These are phyloP conservation scores for Pseudomyrmex concolor DNA, from an alignment of 1,140 invertebrate genomes.

Conservation along the genomic window DNA sequence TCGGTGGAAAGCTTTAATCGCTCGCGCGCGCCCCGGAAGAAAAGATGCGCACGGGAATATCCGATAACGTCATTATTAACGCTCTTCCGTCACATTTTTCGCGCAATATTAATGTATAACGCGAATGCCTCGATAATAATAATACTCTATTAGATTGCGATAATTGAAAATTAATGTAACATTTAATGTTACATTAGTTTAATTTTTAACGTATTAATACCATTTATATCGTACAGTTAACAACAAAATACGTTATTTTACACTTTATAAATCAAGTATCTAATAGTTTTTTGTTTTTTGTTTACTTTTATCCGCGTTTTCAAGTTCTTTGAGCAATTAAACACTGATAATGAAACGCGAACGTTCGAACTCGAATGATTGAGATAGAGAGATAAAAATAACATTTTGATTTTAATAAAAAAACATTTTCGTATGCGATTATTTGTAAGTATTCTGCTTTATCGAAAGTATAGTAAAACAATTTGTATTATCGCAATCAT, in stretches of 20 bases:
- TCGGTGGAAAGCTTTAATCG: conserved; percentile 15
- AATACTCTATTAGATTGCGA: background rate
- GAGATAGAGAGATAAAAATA: background rate
- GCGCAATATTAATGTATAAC: background rate
- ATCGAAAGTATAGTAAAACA: background rate
- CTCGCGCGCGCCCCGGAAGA: background rate
- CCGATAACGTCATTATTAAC: conserved; percentile 24
- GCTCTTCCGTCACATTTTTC: background rate
- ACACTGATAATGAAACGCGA: conserved; percentile 1
- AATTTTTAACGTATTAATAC: background rate
- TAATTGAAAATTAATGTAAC: conserved; percentile 1
- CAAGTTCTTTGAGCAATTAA: background rate
- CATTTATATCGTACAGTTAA: too few species aligned
- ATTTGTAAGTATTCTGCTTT: conserved; percentile 23
- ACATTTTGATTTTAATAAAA: background rate
- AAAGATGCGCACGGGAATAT: conserved; percentile 2
- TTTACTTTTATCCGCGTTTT: too few species aligned
- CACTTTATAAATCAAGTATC: too few species aligned
- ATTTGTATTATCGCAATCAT: background rate
- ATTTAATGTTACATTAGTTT: background rate
- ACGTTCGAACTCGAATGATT: background rate
- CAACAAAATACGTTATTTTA: too few species aligned
- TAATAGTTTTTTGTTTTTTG: too few species aligned
- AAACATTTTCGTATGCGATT: conserved; percentile 3
- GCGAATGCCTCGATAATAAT: background rate